phyloP scores from a whole-genome alignment of 1,140 invertebrate genomes.

The Brachionus manjavacas region DNA sequence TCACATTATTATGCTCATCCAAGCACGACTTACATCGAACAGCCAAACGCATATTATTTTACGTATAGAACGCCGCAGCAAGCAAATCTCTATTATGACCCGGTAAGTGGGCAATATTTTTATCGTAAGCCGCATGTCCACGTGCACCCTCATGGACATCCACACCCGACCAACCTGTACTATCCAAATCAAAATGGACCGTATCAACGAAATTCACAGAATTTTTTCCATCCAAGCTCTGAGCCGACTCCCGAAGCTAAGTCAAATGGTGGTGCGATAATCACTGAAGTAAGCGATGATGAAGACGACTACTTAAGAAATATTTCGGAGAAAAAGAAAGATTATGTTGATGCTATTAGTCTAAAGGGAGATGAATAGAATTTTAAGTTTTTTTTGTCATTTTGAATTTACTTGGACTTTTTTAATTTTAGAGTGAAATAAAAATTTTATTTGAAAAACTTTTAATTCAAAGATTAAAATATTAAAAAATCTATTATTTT shows the following conservation, averaged over 20 bases:
- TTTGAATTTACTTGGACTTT: background rate
- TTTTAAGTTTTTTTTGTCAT: background rate
- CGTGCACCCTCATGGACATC: background rate
- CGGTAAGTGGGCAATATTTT: constrained; percentile 13
- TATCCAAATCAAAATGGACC: background rate
- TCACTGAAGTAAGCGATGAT: constrained; percentile 36
- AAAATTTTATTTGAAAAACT: background rate
- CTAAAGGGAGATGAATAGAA: constrained; percentile 31
- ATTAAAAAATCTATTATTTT: background rate
- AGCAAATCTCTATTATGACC: background rate
- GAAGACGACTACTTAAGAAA: constrained; percentile 26
- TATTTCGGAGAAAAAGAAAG: constrained; percentile 13
- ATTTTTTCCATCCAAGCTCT: background rate
- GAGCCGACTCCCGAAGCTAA: background rate
- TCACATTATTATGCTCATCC: background rate
- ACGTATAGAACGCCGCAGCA: background rate
- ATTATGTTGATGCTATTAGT: constrained; percentile 40
- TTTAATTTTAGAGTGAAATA: background rate
- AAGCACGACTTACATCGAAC: background rate
- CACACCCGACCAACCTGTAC: background rate
- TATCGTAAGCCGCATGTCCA: background rate
- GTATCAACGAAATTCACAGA: background rate
- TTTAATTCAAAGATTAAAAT: background rate
- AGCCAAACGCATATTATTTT: background rate
- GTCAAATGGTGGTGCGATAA: constrained; percentile 3